Evolutionary conservation across 2,113 vertebrate genomes (phyloP).

Genomic region (Calcarius ornatus): DNA sequence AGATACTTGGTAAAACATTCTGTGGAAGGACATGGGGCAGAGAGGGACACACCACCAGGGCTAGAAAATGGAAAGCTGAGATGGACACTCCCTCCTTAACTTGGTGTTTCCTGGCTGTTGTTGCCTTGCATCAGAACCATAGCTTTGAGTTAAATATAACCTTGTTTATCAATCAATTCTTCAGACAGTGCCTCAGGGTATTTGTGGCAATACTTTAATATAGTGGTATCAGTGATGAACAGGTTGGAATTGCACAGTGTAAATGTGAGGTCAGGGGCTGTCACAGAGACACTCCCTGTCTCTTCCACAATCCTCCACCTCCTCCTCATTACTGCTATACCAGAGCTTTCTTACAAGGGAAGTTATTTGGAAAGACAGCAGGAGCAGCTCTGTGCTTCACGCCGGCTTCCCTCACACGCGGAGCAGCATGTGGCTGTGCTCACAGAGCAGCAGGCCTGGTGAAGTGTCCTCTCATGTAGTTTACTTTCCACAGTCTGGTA

Average conservation of each 20-base stretch:
- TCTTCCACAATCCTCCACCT: not conserved
- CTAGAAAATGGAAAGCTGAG: not conserved
- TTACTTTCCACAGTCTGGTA: not conserved
- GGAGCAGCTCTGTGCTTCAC: not conserved
- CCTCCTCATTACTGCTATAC: not conserved
- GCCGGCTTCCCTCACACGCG: rapidly evolving
- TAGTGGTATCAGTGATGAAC: not conserved
- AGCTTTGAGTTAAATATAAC: constrained; percentile 3
- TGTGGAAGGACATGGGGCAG: not conserved
- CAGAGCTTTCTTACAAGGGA: not conserved
- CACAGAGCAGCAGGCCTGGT: rapidly evolving
- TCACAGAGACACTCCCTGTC: not conserved
- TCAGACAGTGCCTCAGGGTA: not conserved
- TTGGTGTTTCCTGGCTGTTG: constrained; percentile 31
- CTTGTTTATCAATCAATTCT: not conserved
- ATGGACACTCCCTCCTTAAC: not conserved
- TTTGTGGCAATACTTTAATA: not conserved
- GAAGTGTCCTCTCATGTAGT: not conserved
- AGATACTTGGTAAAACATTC: not conserved
- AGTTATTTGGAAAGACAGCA: not conserved
- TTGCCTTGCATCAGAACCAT: not conserved
- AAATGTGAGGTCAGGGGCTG: not conserved
- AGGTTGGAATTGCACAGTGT: not conserved
- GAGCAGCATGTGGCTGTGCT: not conserved
- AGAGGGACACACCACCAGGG: not conserved